Percentiles rank a stretch among this genome's conserved stretches.
Evolutionary conservation across 2,113 vertebrate genomes (phyloP).

Genomic region (Stictonetta naevosa): DNA sequence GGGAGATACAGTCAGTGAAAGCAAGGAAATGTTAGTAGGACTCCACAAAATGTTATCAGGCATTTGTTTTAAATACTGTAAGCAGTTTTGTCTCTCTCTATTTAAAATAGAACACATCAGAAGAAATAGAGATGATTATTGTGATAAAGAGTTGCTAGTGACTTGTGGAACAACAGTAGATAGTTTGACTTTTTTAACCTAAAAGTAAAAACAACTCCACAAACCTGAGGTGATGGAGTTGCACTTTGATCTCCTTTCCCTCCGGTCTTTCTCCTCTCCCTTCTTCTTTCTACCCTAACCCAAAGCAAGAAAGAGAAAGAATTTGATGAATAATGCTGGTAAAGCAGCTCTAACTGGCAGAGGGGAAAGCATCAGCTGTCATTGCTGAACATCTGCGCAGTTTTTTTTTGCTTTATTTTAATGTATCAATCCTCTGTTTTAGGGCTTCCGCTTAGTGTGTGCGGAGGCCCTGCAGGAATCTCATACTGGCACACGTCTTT

Average conservation of each 20-base stretch:
- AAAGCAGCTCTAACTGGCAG: background rate
- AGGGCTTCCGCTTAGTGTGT: background rate
- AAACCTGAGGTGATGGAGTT: background rate
- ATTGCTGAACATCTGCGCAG: background rate
- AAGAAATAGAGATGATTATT: background rate
- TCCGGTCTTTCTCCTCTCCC: background rate
- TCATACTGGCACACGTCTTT: background rate
- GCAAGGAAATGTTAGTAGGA: background rate
- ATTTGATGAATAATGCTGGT: background rate
- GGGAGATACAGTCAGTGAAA: background rate
- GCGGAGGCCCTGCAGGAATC: background rate
- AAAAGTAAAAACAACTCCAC: background rate
- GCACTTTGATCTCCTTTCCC: background rate
- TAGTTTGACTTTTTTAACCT: background rate
- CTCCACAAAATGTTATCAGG: background rate
- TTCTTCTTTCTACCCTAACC: background rate
- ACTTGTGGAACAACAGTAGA: background rate
- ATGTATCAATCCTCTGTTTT: background rate
- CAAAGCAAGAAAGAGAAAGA: background rate
- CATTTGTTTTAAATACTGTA: background rate
- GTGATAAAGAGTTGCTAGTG: background rate
- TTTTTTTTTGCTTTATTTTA: background rate
- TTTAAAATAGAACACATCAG: background rate
- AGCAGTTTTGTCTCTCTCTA: background rate
- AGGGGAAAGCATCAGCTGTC: rapidly evolving